Evolutionary conservation across 2,888 invertebrate species (phyloP).

Genomic region (Drosophila buzzatii): DNA sequence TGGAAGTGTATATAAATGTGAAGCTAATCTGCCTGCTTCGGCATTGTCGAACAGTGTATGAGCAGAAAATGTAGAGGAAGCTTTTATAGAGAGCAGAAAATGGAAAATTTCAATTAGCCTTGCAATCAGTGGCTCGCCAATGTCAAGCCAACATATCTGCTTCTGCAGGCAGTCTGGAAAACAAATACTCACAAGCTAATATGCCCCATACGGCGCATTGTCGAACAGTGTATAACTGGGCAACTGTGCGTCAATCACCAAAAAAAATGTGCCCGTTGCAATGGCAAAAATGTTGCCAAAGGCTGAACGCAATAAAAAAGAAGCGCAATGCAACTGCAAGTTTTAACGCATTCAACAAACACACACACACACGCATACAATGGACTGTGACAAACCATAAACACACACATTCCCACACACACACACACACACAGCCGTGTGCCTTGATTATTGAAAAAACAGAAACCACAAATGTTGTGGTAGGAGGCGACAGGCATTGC

Average conservation of each 20-base stretch:
- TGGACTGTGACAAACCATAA: conserved; percentile 37
- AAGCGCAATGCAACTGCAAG: conserved; percentile 26
- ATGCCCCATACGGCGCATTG: background rate
- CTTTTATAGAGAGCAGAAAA: background rate
- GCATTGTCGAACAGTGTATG: background rate
- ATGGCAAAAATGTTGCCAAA: conserved; percentile 29
- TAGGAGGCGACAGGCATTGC: conserved; percentile 19
- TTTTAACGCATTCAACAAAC: conserved; percentile 29
- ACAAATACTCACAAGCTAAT: background rate
- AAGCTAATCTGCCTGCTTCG: background rate
- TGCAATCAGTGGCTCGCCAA: background rate
- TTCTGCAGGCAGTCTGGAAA: too few relatives aligned
- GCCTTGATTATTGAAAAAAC: conserved; percentile 62
- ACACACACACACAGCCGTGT: conserved; percentile 16
- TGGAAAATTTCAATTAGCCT: background rate
- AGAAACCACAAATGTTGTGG: conserved; percentile 52
- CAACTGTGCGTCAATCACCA: conserved; percentile 17
- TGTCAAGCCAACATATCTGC: background rate
- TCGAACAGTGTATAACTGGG: background rate
- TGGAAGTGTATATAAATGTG: too few relatives aligned
- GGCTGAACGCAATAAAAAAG: background rate
- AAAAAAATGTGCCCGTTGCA: conserved; percentile 17
- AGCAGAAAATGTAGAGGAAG: background rate
- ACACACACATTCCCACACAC: conserved; percentile 11
- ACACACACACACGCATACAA: conserved; percentile 17